Percentiles rank a stretch among this genome's conserved stretches.
Evolutionary conservation across 2,113 vertebrate species (phyloP).

Genomic region (Oreotragus oreotragus): DNA sequence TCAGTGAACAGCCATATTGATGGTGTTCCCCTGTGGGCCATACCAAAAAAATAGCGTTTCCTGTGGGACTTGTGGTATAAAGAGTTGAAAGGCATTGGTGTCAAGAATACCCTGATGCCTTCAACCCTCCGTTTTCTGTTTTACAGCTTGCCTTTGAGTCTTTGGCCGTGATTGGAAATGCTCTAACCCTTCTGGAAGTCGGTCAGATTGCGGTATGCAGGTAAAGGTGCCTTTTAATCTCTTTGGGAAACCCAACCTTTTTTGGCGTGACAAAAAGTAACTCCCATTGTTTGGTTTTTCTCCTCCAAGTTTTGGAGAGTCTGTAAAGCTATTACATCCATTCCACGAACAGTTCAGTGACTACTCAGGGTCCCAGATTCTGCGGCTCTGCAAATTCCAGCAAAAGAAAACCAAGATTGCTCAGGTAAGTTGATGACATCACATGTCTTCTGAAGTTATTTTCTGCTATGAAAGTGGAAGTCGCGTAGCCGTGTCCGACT

Average conservation of each 20-base stretch:
- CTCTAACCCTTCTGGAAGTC: slow-evolving; percentile 94
- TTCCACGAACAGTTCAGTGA: slow-evolving; percentile 96
- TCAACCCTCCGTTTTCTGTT: slow-evolving; percentile 25
- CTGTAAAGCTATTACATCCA: slow-evolving; percentile 93
- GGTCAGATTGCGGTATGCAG: slow-evolving; percentile 98
- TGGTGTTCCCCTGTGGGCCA: not conserved
- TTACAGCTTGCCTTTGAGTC: slow-evolving; percentile 95
- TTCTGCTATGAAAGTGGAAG: not conserved
- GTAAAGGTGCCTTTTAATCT: slow-evolving; percentile 77
- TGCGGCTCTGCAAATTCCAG: slow-evolving; percentile 94
- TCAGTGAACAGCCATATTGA: not conserved
- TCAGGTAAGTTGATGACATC: slow-evolving; percentile 81
- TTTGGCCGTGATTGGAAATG: slow-evolving; percentile 94
- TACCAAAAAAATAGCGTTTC: not conserved
- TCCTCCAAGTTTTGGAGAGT: slow-evolving; percentile 91
- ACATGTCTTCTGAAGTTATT: not conserved
- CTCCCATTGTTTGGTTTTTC: slow-evolving; percentile 20
- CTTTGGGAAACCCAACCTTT: not conserved
- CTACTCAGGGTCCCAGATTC: slow-evolving; percentile 89
- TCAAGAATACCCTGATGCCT: not conserved
- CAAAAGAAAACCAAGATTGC: slow-evolving; percentile 99
- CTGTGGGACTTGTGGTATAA: not conserved
- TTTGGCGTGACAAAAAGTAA: not conserved
- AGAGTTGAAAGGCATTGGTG: not conserved
- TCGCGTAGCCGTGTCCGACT: not conserved